phyloP scores from a whole-genome alignment of 2,113 vertebrate genomes.

The Castor canadensis region DNA sequence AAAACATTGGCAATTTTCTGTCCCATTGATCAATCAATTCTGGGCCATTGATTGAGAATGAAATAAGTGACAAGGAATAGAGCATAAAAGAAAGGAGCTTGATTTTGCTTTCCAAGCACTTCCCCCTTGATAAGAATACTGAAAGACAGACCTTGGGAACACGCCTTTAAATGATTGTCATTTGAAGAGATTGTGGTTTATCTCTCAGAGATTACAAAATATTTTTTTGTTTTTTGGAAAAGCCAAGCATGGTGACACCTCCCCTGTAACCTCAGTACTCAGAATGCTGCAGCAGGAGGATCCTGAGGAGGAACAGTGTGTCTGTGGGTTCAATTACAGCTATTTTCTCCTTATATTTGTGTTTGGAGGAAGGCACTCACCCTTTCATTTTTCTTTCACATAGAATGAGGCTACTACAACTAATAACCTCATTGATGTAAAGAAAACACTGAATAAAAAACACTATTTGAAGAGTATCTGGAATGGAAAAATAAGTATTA shows the following conservation, averaged over 20 bases:
- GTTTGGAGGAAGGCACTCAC: neutral
- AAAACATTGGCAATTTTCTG: neutral
- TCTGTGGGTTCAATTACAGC: neutral
- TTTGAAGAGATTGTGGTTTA: neutral
- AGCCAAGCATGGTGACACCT: fast-evolving
- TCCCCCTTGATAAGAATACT: neutral
- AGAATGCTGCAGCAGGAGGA: too few relatives aligned
- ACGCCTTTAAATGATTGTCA: neutral
- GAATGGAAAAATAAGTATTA: neutral
- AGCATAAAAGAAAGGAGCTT: too few relatives aligned
- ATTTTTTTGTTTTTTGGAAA: neutral
- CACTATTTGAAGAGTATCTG: neutral
- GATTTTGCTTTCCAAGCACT: neutral
- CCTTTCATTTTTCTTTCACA: neutral
- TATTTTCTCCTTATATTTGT: neutral
- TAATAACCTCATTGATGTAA: neutral
- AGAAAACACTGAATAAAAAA: neutral
- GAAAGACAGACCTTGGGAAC: neutral
- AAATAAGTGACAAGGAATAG: neutral
- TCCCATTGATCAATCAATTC: neutral
- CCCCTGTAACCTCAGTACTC: too few relatives aligned
- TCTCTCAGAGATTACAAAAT: neutral
- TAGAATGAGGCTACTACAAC: neutral
- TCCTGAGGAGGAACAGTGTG: too few relatives aligned
- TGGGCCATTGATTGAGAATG: neutral